Base-by-base conservation (phyloP, 2,797 vertebrate genomes). In the Champsocephalus esox region DNA sequence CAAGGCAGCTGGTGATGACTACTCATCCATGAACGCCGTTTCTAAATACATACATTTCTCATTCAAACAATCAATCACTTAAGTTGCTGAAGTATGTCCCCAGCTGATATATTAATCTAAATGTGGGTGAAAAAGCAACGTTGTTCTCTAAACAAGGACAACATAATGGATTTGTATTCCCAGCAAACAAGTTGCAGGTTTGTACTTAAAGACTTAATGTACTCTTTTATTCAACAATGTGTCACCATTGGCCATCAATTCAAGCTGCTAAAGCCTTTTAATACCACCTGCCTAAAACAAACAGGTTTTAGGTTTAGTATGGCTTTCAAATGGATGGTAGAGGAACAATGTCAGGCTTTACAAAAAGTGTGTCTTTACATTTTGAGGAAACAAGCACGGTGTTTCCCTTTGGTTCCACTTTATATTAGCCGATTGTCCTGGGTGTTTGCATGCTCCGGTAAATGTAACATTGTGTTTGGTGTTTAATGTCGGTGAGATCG, bases 301-400 rank as follows among this genome's bases (percentile, higher is more conserved):
- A 66, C 51, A 14, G 28, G 24, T 2, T 46, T n/a, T 48, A 17
- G 34, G 5, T 44, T 10, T 3, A 0, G 5, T 66, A 11, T n/a
- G 63, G 28, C 32, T 64, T 65, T 72, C 12, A 62, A 50, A 34
- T 38, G 34, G 21, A 10, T 34, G 17, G 24, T 9, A 65, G 32
- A 2, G 0, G 43, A 58, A 65, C 14, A 12, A 10, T 4, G 68
- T 73, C 41, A 62, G 21, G 2, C 19, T 69, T 54, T 5, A 11
- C 3, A 3, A 32, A 60, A 58, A 67, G 57, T 12, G 1, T 4
- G 16, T 55, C 24, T 72, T 70, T 44, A 41, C 34, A 38, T 38
- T 38, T 38, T 45, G 50, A 66, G 3, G 70, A 65, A 80, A 62
- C 70, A 41, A 63, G 4, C 77, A 17, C 9, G 12, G 55, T 73